Percentiles rank a stretch among this genome's conserved stretches.
phyloP scores from a whole-genome alignment of 2,797 vertebrate genomes.

The Chelidonichthys spinosus region DNA sequence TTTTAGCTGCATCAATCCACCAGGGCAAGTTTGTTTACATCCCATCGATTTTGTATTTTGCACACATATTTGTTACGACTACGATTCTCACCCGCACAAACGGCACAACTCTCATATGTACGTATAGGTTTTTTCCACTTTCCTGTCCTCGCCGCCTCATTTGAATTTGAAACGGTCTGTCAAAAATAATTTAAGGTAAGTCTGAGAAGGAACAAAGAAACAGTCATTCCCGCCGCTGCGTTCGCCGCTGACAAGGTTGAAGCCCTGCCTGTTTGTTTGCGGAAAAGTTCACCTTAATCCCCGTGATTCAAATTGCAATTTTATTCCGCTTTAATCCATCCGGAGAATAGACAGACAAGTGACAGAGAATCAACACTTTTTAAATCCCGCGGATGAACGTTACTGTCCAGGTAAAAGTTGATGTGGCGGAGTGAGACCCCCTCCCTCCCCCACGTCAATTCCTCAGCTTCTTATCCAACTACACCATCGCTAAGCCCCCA shows the following conservation, averaged over 20 bases:
- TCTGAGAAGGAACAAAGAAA: slow-evolving; percentile 43
- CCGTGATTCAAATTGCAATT: slow-evolving; percentile 65
- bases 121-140: slow-evolving; percentile 14
- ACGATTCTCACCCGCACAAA: slow-evolving; percentile 13
- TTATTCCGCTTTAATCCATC: slow-evolving; percentile 71
- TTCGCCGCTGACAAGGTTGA: slow-evolving; percentile 36
- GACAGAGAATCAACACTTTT: slow-evolving; percentile 67
- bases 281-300: slow-evolving; percentile 66
- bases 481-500: slow-evolving; percentile 65
- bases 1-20: slow-evolving; percentile 1
- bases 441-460: slow-evolving; percentile 40
- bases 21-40: slow-evolving; percentile 25
- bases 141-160: slow-evolving; percentile 28
- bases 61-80: slow-evolving; percentile 15
- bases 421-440: slow-evolving; percentile 50
- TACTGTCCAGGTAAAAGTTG: slow-evolving; percentile 62
- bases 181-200: slow-evolving; percentile 26
- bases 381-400: slow-evolving; percentile 58
- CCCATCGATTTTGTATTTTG: slow-evolving; percentile 40
- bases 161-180: slow-evolving; percentile 43
- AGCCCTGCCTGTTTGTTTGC: slow-evolving; percentile 60
- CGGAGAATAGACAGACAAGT: slow-evolving; percentile 64
- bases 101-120: neutral
- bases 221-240: slow-evolving; percentile 30
- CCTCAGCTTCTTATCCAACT: slow-evolving; percentile 59